These are phyloP conservation scores for Heliconius hermathena DNA, from an alignment of 1,140 invertebrate genomes.

Conservation along the genomic window DNA sequence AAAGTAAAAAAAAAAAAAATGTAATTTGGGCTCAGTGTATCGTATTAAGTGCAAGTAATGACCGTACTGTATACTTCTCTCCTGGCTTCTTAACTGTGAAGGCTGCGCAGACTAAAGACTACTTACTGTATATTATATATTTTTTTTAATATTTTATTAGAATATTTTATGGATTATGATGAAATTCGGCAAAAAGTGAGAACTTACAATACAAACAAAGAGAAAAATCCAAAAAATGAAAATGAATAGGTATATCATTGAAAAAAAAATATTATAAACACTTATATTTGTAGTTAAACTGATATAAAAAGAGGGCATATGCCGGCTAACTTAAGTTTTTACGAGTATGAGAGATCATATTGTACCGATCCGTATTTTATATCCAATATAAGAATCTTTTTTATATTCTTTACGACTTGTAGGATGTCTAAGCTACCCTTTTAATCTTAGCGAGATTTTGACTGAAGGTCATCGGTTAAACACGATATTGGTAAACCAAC, in stretches of 20 bases:
- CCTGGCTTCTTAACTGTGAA: constrained; percentile 27
- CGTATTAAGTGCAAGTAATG: constrained; percentile 32
- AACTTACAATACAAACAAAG: too few species aligned
- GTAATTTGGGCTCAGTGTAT: constrained; percentile 35
- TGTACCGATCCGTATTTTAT: too few species aligned
- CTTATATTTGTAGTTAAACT: too few species aligned
- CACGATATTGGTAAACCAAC: constrained; percentile 45
- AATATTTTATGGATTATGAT: too few species aligned
- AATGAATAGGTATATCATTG: too few species aligned
- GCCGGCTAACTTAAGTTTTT: too few species aligned
- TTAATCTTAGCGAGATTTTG: constrained; percentile 45
- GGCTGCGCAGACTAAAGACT: constrained; percentile 20
- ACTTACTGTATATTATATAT: not conserved
- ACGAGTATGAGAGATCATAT: too few species aligned
- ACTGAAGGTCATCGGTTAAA: constrained; percentile 55
- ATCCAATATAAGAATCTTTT: not conserved
- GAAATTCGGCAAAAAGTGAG: too few species aligned
- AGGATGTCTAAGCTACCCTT: constrained; percentile 17
- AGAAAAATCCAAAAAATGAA: too few species aligned
- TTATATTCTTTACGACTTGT: not conserved
- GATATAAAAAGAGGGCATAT: too few species aligned
- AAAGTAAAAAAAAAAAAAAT: constrained; percentile 14
- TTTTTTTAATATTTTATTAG: too few species aligned
- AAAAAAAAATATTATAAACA: too few species aligned
- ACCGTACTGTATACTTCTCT: constrained; percentile 52